Percentiles rank a stretch among this genome's conserved stretches.
phyloP scores from a whole-genome alignment of 1,140 invertebrate genomes.

The Theocolax elegans region DNA sequence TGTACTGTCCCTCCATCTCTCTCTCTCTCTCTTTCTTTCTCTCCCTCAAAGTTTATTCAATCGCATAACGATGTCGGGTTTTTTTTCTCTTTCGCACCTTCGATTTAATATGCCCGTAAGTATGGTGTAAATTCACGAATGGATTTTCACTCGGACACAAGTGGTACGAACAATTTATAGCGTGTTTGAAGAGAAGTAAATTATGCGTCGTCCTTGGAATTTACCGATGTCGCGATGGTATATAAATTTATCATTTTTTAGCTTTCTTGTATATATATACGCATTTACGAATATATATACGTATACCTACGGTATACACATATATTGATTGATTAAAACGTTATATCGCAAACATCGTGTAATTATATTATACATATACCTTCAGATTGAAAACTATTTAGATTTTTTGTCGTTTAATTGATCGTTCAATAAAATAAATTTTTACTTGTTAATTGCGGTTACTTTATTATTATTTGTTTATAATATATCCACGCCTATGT shows the following conservation, averaged over 20 bases:
- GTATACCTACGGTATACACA: too few relatives aligned
- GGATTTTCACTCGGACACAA: neutral
- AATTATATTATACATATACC: too few relatives aligned
- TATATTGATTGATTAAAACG: too few relatives aligned
- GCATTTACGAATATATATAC: too few relatives aligned
- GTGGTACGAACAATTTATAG: constrained; percentile 1
- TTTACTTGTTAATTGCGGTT: too few relatives aligned
- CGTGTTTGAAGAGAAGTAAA: constrained; percentile 13
- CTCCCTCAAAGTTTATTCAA: neutral
- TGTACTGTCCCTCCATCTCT: neutral
- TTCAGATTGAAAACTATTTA: too few relatives aligned
- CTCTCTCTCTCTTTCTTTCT: neutral
- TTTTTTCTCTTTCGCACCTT: neutral
- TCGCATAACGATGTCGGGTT: neutral
- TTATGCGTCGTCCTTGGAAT: constrained; percentile 27
- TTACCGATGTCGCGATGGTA: constrained; percentile 33
- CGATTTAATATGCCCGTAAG: too few relatives aligned
- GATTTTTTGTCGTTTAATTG: too few relatives aligned
- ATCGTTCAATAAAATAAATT: too few relatives aligned
- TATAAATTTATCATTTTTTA: constrained; percentile 5
- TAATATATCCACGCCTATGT: too few relatives aligned
- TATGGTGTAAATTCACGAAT: neutral
- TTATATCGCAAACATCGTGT: too few relatives aligned
- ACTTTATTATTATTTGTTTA: too few relatives aligned
- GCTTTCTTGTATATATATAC: neutral